Conservation (phyloP, 1,140 invertebrate genomes). For the Mesaphorura yosii region DNA sequence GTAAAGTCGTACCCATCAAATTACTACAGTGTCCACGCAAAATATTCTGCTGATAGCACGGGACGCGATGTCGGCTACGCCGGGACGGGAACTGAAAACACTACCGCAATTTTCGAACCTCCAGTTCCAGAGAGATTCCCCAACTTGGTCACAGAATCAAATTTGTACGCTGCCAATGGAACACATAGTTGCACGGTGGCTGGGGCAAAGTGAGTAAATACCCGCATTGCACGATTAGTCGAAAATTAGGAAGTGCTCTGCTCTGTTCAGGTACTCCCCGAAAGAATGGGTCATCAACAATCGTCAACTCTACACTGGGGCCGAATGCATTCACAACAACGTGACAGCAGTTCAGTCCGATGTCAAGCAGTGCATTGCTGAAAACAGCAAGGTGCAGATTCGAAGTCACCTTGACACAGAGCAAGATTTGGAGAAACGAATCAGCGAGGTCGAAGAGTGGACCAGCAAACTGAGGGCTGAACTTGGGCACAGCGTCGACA, state of each 20-base stretch:
- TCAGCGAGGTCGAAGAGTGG: background rate
- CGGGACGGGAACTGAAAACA: background rate
- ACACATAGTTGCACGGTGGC: background rate
- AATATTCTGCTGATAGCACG: slow-evolving; percentile 15
- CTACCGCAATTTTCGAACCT: slow-evolving; percentile 12
- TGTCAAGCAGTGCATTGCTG: slow-evolving; percentile 10
- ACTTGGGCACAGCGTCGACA: background rate
- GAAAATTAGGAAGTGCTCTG: background rate
- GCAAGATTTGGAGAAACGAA: slow-evolving; percentile 11
- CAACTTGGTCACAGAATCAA: slow-evolving; percentile 24
- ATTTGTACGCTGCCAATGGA: slow-evolving; percentile 19
- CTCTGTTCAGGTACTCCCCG: slow-evolving; percentile 17
- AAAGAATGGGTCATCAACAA: slow-evolving; percentile 25
- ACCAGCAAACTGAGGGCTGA: background rate
- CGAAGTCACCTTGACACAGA: slow-evolving; percentile 17
- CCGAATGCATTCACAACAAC: slow-evolving; percentile 26
- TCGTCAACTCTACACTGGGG: slow-evolving; percentile 21
- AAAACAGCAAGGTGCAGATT: slow-evolving; percentile 21
- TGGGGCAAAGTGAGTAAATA: slow-evolving; percentile 8
- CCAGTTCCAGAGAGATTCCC: slow-evolving; percentile 19
- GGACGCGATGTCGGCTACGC: slow-evolving; percentile 22
- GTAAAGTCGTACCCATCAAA: background rate
- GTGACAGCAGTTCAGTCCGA: slow-evolving; percentile 16
- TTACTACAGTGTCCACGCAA: background rate
- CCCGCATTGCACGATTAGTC: background rate